Conservation (phyloP, 2,888 invertebrate genomes). For the Apamea anceps region DNA sequence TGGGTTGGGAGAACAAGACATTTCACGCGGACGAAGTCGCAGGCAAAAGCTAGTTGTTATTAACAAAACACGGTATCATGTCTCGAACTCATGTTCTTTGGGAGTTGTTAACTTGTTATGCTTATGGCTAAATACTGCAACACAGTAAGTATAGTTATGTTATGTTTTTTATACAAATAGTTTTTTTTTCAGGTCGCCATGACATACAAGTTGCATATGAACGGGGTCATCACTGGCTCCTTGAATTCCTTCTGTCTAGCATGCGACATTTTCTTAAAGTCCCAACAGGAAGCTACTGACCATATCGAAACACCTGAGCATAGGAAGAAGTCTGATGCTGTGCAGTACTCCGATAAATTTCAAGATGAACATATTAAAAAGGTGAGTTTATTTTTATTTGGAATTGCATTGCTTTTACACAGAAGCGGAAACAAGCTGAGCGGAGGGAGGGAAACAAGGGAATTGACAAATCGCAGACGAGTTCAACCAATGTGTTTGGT, state of each 20-base stretch:
- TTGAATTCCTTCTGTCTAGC: slow-evolving; percentile 74
- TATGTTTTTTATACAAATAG: background rate
- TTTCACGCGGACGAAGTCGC: too few relatives aligned
- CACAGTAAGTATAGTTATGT: background rate
- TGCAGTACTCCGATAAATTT: slow-evolving; percentile 70
- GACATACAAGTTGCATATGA: slow-evolving; percentile 62
- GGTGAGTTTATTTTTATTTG: slow-evolving; percentile 51
- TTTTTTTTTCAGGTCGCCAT: slow-evolving; percentile 34
- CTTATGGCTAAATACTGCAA: too few relatives aligned
- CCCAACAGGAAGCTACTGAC: slow-evolving; percentile 53
- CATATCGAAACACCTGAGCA: slow-evolving; percentile 65
- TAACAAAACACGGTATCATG: too few relatives aligned
- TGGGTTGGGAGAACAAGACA: too few relatives aligned
- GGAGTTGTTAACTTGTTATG: too few relatives aligned
- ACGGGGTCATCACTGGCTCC: slow-evolving; percentile 71
- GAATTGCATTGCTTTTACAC: background rate
- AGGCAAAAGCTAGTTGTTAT: too few relatives aligned
- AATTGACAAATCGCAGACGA: too few relatives aligned
- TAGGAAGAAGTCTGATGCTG: slow-evolving; percentile 56
- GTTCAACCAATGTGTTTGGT: too few relatives aligned
- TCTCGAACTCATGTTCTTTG: too few relatives aligned
- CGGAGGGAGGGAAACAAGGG: too few relatives aligned
- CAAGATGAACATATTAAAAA: slow-evolving; percentile 73
- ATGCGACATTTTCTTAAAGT: slow-evolving; percentile 69
- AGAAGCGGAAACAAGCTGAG: background rate